A percentile compares a stretch with the other conserved stretches of the same genome.
These are phyloP conservation scores for Drosophila ezoana DNA, from an alignment of 2,888 invertebrate genomes.

Conservation along the genomic window DNA sequence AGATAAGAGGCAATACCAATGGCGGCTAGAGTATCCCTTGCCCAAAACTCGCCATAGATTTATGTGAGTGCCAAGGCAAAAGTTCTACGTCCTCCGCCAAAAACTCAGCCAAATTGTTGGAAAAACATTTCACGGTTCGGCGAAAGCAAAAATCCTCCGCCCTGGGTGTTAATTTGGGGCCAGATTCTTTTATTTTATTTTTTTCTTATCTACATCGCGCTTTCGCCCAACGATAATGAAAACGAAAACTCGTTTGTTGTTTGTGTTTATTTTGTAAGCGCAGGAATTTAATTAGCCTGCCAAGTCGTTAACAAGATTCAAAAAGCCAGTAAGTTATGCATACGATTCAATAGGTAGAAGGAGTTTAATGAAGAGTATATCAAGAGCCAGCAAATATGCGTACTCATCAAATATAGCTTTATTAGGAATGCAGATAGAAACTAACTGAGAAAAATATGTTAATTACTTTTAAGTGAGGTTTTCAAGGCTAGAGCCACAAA, in stretches of 20 bases:
- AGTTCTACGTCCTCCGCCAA: conserved; percentile 45
- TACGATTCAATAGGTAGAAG: conserved; percentile 27
- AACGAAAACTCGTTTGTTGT: conserved; percentile 45
- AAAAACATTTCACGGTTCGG: conserved; percentile 70
- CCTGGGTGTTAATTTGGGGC: conserved; percentile 72
- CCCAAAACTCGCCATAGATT: conserved; percentile 43
- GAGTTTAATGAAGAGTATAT: conserved; percentile 6
- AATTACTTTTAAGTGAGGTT: background rate
- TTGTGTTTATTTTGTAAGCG: conserved; percentile 59
- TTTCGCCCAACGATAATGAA: conserved; percentile 10
- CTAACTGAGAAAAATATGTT: conserved; percentile 6
- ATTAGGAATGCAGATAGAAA: background rate
- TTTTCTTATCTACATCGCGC: conserved; percentile 29
- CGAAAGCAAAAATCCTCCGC: conserved; percentile 51
- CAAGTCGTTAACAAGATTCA: conserved; percentile 79
- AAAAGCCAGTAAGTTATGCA: conserved; percentile 64
- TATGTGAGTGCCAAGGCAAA: conserved; percentile 50
- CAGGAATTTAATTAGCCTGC: conserved; percentile 75
- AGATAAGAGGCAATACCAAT: conserved; percentile 65
- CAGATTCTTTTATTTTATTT: conserved; percentile 39
- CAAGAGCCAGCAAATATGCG: conserved; percentile 25
- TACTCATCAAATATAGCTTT: conserved; percentile 13
- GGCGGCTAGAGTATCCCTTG: background rate
- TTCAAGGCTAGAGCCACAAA: no score
- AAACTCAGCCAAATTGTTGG: conserved; percentile 50